phyloP scores from a whole-genome alignment of 2,797 vertebrate genomes.

The Tapirus indicus region DNA sequence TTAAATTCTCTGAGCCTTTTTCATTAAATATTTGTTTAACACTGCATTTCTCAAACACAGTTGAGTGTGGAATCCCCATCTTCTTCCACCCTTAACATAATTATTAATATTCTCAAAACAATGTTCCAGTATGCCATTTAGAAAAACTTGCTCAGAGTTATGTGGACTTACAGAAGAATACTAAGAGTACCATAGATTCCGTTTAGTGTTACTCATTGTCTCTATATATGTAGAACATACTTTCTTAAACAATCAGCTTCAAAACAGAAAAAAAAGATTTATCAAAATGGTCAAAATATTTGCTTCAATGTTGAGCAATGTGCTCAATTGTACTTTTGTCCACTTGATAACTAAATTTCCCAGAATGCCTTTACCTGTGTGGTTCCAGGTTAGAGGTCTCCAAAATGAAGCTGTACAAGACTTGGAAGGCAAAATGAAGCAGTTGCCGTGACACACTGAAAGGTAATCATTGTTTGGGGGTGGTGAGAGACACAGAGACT shows the following conservation, averaged over 20 bases:
- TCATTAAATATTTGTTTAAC: neutral
- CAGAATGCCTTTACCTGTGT: neutral
- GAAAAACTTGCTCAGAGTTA: neutral
- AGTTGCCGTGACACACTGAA: neutral
- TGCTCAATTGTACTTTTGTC: neutral
- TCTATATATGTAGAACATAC: neutral
- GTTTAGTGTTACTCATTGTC: neutral
- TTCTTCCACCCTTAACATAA: neutral
- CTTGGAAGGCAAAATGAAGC: neutral
- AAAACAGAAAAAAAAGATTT: neutral
- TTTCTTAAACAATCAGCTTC: neutral
- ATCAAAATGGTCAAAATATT: neutral
- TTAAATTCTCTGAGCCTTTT: neutral
- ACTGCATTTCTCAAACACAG: neutral
- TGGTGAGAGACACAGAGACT: neutral
- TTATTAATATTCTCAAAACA: neutral
- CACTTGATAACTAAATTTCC: neutral
- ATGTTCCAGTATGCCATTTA: neutral
- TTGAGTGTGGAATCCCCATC: accelerated
- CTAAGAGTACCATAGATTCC: neutral
- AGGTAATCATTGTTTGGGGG: neutral
- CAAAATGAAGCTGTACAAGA: neutral
- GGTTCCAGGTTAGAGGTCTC: neutral
- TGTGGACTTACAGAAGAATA: neutral
- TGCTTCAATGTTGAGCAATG: neutral